Percentiles rank a stretch among this genome's conserved stretches.
Evolutionary conservation across 2,797 vertebrate genomes (phyloP).

Genomic region (Coregonus suidteri): DNA sequence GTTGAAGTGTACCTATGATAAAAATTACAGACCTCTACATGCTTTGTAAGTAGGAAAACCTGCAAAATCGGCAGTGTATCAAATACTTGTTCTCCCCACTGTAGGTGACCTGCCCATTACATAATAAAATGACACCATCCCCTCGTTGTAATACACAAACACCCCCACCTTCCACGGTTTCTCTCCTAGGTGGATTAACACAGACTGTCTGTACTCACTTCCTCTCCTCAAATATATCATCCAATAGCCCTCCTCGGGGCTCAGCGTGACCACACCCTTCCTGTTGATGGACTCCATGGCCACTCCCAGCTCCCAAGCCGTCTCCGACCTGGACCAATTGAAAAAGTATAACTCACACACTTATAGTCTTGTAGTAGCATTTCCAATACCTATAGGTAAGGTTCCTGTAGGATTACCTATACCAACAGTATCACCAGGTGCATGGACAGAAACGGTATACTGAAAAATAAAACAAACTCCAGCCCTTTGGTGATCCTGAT

Average conservation of each 20-base stretch:
- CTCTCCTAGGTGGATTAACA: constrained; percentile 11
- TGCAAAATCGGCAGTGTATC: no score
- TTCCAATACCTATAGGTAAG: no score
- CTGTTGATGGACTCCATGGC: constrained; percentile 66
- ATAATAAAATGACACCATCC: constrained; percentile 47
- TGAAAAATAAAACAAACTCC: no score
- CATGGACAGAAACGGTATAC: no score
- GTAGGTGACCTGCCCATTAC: constrained; percentile 46
- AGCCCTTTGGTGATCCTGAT: no score
- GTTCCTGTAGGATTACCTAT: no score
- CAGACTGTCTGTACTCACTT: constrained; percentile 64
- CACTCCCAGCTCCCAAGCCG: constrained; percentile 82
- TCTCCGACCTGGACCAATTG: constrained; percentile 46
- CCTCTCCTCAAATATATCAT: constrained; percentile 65
- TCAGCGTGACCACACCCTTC: constrained; percentile 72
- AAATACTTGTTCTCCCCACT: no score
- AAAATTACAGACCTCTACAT: no score
- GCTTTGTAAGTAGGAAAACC: no score
- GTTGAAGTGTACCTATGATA: no score
- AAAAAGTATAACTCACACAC: neutral
- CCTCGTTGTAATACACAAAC: constrained; percentile 68
- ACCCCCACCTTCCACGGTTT: constrained; percentile 59
- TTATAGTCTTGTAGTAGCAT: no score
- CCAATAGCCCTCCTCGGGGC: constrained; percentile 72
- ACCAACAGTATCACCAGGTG: no score